These are phyloP conservation scores for Tetrao urogallus DNA, from an alignment of 2,113 vertebrate genomes.

Conservation along the genomic window DNA sequence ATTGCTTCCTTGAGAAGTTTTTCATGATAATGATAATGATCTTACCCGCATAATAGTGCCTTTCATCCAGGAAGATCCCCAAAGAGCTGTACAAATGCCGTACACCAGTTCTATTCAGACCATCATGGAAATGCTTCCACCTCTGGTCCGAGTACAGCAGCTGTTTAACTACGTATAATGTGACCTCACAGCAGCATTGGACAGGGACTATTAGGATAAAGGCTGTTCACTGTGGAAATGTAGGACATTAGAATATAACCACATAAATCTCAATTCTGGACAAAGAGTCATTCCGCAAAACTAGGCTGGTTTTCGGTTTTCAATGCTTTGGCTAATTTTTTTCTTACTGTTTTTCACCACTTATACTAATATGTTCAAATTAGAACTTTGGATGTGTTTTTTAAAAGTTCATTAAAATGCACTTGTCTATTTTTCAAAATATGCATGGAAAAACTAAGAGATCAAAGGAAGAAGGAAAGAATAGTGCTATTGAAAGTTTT, in stretches of 20 bases:
- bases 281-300: not conserved
- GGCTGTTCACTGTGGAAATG: not conserved
- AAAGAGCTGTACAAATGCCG: conserved; percentile 56
- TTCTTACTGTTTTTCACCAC: not conserved
- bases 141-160: conserved; percentile 47
- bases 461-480: not conserved
- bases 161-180: conserved; percentile 28
- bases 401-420: not conserved
- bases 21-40: conserved; percentile 79
- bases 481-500: not conserved
- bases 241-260: not conserved
- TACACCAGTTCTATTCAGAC: conserved; percentile 68
- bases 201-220: conserved; percentile 1
- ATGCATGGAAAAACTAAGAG: not conserved
- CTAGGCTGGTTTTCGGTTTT: not conserved
- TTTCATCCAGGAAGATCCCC: conserved; percentile 74
- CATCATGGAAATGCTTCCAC: conserved; percentile 59
- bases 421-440: not conserved
- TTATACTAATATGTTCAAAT: not conserved
- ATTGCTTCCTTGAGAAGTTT: conserved; percentile 78
- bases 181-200: conserved; percentile 12
- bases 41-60: conserved; percentile 70
- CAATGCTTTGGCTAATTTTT: not conserved
- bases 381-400: not conserved
- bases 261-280: not conserved